Base-by-base conservation (phyloP, 2,888 invertebrate species). In the Gymnosoma rotundatum region DNA sequence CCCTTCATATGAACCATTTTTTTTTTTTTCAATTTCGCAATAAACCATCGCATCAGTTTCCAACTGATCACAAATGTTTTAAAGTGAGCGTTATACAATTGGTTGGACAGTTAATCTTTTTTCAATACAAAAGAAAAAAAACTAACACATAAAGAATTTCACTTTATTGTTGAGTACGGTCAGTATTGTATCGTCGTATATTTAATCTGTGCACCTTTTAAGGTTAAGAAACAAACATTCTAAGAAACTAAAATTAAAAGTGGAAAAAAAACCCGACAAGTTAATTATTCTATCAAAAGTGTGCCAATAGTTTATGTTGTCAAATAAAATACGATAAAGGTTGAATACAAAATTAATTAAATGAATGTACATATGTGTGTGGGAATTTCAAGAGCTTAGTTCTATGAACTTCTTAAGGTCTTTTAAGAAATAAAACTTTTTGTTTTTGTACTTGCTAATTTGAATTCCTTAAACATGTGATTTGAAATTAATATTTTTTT, bases 361-460 rank as follows among this genome's bases (percentile, higher is more conserved):
- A 48, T 74, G 20, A 70, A 61, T 66, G 32, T 32, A 32, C 2
- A 5, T 32, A 32, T 32, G 25, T 32, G 25, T 32, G 61, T 81
- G 74, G 78, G 66, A 84, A 84, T 78, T 81, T 64, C 38, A 45
- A n/a, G 10, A n/a, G 10, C 58, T 61, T 25, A 61, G 81, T 84
- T 84, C 81, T 81, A 63, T 78, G 78, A 78, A 84, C 70, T 52
- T 60, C 5, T 45, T 64, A 84, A 84, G 84, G 81, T 56, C 52
- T 32, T 54, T 52, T 38, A 16, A 42, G 5, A 50, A 36, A 56
- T 20, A 42, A 42, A 61, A 61, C 9, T 18, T 36, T 4, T 20
- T 42, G 21, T 1, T 7, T 58, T 18, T 45, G 25, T 48, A 63
- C 45, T 79, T 72, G 45, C 45, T 54, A 52, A 75, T 64, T 61